Percentiles rank a stretch among this genome's conserved stretches.
phyloP scores from a whole-genome alignment of 2,888 invertebrate species.

The Hemaris fuciformis region DNA sequence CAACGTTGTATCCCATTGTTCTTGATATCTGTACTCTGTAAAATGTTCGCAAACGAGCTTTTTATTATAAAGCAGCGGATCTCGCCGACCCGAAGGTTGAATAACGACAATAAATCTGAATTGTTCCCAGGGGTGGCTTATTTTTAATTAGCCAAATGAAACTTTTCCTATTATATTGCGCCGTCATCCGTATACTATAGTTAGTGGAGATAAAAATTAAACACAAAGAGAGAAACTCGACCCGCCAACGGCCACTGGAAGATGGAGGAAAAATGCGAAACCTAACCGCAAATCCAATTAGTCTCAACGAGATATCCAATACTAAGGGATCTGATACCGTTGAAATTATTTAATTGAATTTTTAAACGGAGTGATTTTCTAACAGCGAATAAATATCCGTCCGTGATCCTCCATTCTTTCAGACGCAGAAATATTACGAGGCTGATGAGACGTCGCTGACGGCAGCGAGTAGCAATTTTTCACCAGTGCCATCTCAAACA shows the following conservation, averaged over 20 bases:
- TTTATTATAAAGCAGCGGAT: constrained; percentile 53
- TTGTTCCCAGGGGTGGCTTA: constrained; percentile 64
- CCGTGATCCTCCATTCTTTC: constrained; percentile 18
- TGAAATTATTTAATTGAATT: constrained; percentile 56
- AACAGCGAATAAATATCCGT: not conserved
- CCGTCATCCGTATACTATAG: constrained; percentile 48
- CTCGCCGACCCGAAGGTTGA: constrained; percentile 51
- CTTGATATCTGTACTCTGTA: constrained; percentile 44
- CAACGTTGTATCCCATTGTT: constrained; percentile 53
- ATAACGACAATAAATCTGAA: constrained; percentile 67
- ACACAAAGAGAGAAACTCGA: constrained; percentile 49
- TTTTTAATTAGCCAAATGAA: constrained; percentile 79
- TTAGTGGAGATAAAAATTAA: constrained; percentile 60
- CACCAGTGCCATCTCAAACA: constrained; percentile 61
- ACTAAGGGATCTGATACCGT: constrained; percentile 50
- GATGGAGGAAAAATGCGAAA: constrained; percentile 55
- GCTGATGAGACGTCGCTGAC: constrained; percentile 24
- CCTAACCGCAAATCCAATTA: constrained; percentile 68
- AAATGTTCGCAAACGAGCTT: constrained; percentile 56
- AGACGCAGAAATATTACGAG: constrained; percentile 35
- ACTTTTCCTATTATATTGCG: constrained; percentile 71
- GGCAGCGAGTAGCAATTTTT: constrained; percentile 53
- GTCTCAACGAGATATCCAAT: constrained; percentile 60
- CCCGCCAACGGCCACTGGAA: constrained; percentile 38
- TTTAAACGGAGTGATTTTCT: constrained; percentile 26